phyloP scores from a whole-genome alignment of 2,888 invertebrate genomes.

The Formica aserva region DNA sequence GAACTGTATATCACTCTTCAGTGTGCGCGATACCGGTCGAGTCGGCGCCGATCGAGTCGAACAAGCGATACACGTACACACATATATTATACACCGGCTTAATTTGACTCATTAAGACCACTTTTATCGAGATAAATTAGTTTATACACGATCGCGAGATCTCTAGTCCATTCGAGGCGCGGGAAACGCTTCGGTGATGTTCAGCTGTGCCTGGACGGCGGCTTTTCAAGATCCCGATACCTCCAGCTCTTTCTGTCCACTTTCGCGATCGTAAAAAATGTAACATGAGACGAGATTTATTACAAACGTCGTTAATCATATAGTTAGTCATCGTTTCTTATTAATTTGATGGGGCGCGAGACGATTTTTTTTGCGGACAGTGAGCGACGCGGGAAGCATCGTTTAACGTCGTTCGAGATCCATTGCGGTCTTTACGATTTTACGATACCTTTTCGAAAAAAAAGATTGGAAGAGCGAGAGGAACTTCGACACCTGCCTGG shows the following conservation, averaged over 20 bases:
- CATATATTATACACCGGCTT: conserved; percentile 75
- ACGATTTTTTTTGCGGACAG: background rate
- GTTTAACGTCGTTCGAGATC: conserved; percentile 61
- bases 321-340: conserved; percentile 34
- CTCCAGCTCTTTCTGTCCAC: conserved; percentile 32
- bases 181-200: conserved; percentile 15
- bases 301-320: conserved; percentile 38
- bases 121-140: conserved; percentile 81
- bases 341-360: conserved; percentile 31
- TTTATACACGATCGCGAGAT: conserved; percentile 61
- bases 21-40: conserved; percentile 48
- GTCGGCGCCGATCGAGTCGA: conserved; percentile 34
- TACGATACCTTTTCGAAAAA: conserved; percentile 63
- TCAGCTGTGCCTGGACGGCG: background rate
- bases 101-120: conserved; percentile 82
- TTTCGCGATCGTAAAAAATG: conserved; percentile 48
- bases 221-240: conserved; percentile 61
- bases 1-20: conserved; percentile 84
- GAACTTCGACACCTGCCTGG: conserved; percentile 65
- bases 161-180: conserved; percentile 14
- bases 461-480: conserved; percentile 16
- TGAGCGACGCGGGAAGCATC: conserved; percentile 2
- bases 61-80: conserved; percentile 73
- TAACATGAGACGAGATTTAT: conserved; percentile 39
- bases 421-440: conserved; percentile 64